These are phyloP conservation scores for Leptopterna dolabrata DNA, from an alignment of 2,888 invertebrate species.

Conservation along the genomic window DNA sequence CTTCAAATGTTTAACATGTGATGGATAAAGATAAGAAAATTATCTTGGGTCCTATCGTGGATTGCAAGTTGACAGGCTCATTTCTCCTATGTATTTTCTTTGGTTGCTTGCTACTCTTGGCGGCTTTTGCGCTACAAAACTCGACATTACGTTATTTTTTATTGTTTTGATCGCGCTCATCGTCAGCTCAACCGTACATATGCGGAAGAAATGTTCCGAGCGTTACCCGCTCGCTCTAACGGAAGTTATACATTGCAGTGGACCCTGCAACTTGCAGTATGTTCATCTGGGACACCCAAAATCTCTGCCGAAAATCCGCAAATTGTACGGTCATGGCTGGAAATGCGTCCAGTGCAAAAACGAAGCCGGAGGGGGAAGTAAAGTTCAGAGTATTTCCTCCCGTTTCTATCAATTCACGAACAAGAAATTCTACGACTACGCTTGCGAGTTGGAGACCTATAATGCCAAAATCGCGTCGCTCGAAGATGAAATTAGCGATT, in stretches of 20 bases:
- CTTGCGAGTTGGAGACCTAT: not conserved
- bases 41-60: conserved; percentile 19
- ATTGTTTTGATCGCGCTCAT: too few relatives aligned
- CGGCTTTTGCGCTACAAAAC: not conserved
- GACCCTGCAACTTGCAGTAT: not conserved
- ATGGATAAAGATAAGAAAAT: conserved; percentile 38
- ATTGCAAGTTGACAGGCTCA: not conserved
- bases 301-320: not conserved
- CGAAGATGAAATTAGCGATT: not conserved
- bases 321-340: not conserved
- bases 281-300: not conserved
- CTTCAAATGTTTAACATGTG: not conserved
- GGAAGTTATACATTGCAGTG: not conserved
- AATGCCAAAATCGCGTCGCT: not conserved
- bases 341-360: not conserved
- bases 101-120: not conserved
- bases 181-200: not conserved
- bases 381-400: not conserved
- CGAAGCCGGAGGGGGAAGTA: not conserved
- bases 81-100: not conserved
- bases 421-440: not conserved
- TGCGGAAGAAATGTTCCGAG: not conserved
- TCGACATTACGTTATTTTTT: not conserved
- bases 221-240: not conserved
- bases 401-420: not conserved